Percentiles rank a stretch among this genome's conserved stretches.
phyloP scores from a whole-genome alignment of 1,140 invertebrate genomes.

The Drosophila lini region DNA sequence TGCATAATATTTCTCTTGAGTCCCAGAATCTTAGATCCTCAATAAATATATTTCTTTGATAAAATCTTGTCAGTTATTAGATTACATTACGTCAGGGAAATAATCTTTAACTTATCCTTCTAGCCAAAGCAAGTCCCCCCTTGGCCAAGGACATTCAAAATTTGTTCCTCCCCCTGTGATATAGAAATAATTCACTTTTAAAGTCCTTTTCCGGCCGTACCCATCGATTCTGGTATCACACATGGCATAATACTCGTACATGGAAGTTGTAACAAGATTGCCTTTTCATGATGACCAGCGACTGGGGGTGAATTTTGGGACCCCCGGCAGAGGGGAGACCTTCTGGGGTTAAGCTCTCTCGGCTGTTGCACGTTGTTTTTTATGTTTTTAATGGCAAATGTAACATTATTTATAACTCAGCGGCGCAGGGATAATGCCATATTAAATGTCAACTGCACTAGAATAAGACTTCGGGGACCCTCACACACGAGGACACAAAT shows the following conservation, averaged over 20 bases:
- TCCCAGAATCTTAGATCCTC: neutral
- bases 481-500: slow-evolving; percentile 62
- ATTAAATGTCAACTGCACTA: slow-evolving; percentile 82
- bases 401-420: slow-evolving; percentile 82
- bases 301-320: slow-evolving; percentile 28
- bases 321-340: slow-evolving; percentile 9
- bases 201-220: slow-evolving; percentile 41
- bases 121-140: neutral
- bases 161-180: slow-evolving; percentile 54
- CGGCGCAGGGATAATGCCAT: slow-evolving; percentile 78
- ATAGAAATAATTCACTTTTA: slow-evolving; percentile 51
- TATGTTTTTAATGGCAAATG: slow-evolving; percentile 77
- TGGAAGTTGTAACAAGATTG: slow-evolving; percentile 49
- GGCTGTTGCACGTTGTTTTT: slow-evolving; percentile 54
- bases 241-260: slow-evolving; percentile 41
- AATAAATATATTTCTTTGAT: slow-evolving; percentile 1
- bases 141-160: slow-evolving; percentile 48
- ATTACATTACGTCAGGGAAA: slow-evolving; percentile 5
- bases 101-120: slow-evolving; percentile 21
- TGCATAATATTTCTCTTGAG: neutral
- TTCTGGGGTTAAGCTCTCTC: slow-evolving; percentile 37
- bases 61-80: slow-evolving; percentile 31
- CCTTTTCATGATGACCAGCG: slow-evolving; percentile 21
- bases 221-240: slow-evolving; percentile 44
- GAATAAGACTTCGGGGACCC: slow-evolving; percentile 73